Percentiles rank a stretch among this genome's conserved stretches.
These are phyloP conservation scores for Prunella himalayana DNA, from an alignment of 2,113 vertebrate species.

Conservation along the genomic window DNA sequence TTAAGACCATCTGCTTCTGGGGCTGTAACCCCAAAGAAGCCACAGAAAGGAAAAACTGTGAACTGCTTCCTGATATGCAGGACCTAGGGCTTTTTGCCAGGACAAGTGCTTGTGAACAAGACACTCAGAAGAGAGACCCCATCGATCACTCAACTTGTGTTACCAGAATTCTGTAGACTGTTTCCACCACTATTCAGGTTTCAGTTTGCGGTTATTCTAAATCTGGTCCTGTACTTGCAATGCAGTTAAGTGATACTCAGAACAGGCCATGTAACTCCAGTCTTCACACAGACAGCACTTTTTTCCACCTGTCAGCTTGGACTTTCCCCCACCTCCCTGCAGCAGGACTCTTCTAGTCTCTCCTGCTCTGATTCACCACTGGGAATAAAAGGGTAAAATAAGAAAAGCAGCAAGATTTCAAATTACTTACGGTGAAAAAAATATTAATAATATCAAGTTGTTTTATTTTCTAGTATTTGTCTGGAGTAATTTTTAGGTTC, in stretches of 20 bases:
- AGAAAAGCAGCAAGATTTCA: background rate
- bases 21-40: background rate
- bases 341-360: background rate
- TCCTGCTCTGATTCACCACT: background rate
- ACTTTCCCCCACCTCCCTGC: background rate
- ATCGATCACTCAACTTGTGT: rapidly evolving
- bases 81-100: background rate
- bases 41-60: background rate
- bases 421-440: background rate
- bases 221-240: background rate
- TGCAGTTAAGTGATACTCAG: background rate
- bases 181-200: background rate
- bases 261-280: background rate
- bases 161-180: background rate
- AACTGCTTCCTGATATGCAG: background rate
- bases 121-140: background rate
- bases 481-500: background rate
- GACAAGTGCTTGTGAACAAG: background rate
- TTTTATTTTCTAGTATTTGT: background rate
- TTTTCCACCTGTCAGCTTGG: background rate
- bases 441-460: background rate
- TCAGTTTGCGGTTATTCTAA: background rate
- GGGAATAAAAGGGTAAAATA: background rate
- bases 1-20: background rate
- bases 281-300: background rate